Base-by-base conservation (phyloP, 2,888 invertebrate species). In the Meloe dianella region DNA sequence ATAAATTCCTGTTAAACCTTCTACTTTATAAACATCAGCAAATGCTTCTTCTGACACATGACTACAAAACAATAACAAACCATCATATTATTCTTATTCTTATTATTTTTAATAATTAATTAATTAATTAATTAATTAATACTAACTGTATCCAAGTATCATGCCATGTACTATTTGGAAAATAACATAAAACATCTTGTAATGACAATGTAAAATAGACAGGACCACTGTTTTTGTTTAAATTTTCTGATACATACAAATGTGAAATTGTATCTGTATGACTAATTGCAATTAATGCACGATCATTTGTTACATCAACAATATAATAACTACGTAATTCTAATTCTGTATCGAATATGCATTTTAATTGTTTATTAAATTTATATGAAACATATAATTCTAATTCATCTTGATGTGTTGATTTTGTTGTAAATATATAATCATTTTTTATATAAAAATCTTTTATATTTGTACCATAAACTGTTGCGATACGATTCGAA, bases 21-120 rank as follows among this genome's bases (percentile, higher is more conserved):
- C 92, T 0, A 97, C 93, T 78, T 92, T 92, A 82, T 96, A 94
- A 0, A 96, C 84, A 80, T 96, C 96, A 2, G 93, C 92, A 85
- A 96, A 96, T 0, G 93, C 86, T 71, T 94, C 92, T 71, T 93
- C 92, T 0, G 91, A 88, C 7, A 92, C 89, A 71, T 91, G 91
- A 77, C 94, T 94, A 81, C 2, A 60, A 62, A n/a, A n/a, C n/a
- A n/a, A n/a, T n/a, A n/a, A n/a, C n/a, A n/a, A n/a, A n/a, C n/a
- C n/a, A n/a, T n/a, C n/a, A n/a, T n/a, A n/a, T n/a, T n/a, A n/a
- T n/a, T n/a, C n/a, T n/a, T n/a, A n/a, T n/a, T n/a, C n/a, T n/a
- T n/a, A n/a, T n/a, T n/a, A n/a, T n/a, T n/a, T n/a, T n/a, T n/a
- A n/a, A n/a, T n/a, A n/a, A n/a, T n/a, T n/a, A n/a, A n/a, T n/a